Evolutionary conservation across 2,113 vertebrate species (phyloP), one percentile per base, ranked within the genome.

Genomic region (Garra rufa): DNA sequence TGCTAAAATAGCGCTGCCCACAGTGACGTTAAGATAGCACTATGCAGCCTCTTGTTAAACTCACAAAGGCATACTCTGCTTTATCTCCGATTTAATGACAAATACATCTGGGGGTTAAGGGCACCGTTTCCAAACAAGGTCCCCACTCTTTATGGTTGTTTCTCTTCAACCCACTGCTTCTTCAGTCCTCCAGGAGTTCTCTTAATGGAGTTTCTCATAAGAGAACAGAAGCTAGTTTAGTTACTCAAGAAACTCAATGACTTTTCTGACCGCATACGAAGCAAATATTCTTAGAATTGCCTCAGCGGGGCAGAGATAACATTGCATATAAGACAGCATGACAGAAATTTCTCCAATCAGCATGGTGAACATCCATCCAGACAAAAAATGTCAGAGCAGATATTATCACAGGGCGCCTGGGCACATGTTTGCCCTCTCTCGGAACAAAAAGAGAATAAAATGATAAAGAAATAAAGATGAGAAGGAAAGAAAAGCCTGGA

Each of bases 161-260:
- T 80, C 57, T 19, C 65, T 21, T 80, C 43, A 8, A 34, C 43
- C 30, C 24, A 46, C 38, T 3, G 38, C 24, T 80, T 44, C 57
- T 30, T 9, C 44, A 28, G 77, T 65, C 77, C 77, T 65, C 48
- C 3, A 67, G 59, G 77, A 80, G 43, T 80, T 80, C n/a, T 15
- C 41, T 80, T 80, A 80, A 13, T 65, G 17, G 41, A 67, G 43
- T 24, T 75, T 44, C 15, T 75, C 44, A 30, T 50, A 28, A 75
- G 44, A 75, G 24, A 41, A 59, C 43, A 83, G 26, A 41, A 71
- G 11, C 38, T 10, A 65, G 41, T 48, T 17, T 50, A 41, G 69
- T 73, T 73, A 34, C 46, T 38, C 15, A 13, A n/a, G 46, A 69
- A 80, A 74, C 28, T 50, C 28, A 75, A 81, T 67, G 9, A 81